Conservation (phyloP, 2,888 invertebrate species). For the Agrochola lychnidis region DNA sequence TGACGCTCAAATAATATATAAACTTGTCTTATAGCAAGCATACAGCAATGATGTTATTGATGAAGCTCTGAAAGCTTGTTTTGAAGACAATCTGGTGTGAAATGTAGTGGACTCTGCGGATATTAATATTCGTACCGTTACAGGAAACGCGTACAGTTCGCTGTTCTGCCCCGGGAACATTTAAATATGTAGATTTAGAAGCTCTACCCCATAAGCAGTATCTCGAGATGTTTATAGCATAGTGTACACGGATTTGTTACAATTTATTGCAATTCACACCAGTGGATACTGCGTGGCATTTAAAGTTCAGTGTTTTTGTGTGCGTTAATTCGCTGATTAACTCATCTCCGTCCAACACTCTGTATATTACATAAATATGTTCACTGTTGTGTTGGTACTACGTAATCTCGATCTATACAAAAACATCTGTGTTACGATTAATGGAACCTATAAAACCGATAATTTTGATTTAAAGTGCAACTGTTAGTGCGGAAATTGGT, state of each 20-base stretch:
- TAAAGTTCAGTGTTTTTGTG: slow-evolving; percentile 42
- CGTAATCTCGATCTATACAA: slow-evolving; percentile 47
- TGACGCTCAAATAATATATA: slow-evolving; percentile 29
- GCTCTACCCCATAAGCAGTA: slow-evolving; percentile 35
- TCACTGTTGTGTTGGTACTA: background rate
- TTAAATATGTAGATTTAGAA: slow-evolving; percentile 56
- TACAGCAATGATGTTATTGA: slow-evolving; percentile 33
- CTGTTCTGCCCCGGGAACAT: slow-evolving; percentile 36
- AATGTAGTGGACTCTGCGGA: slow-evolving; percentile 43
- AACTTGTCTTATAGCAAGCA: slow-evolving; percentile 16
- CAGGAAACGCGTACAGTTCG: slow-evolving; percentile 45
- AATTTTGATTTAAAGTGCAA: slow-evolving; percentile 50
- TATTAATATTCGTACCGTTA: slow-evolving; percentile 52
- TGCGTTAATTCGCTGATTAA: slow-evolving; percentile 43
- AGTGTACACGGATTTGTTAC: slow-evolving; percentile 44
- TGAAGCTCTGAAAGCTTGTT: slow-evolving; percentile 32
- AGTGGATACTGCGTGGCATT: slow-evolving; percentile 22
- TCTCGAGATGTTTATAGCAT: slow-evolving; percentile 47
- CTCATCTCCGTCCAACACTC: slow-evolving; percentile 23
- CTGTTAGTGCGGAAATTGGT: slow-evolving; percentile 49
- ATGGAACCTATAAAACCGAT: slow-evolving; percentile 48
- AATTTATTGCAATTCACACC: slow-evolving; percentile 44
- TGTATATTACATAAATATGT: slow-evolving; percentile 22
- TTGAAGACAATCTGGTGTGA: slow-evolving; percentile 45
- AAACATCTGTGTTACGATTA: slow-evolving; percentile 40